A percentile compares a stretch with the other conserved stretches of the same genome.
Evolutionary conservation across 2,113 vertebrate species (phyloP).

Genomic region (Apodemus speciosus): DNA sequence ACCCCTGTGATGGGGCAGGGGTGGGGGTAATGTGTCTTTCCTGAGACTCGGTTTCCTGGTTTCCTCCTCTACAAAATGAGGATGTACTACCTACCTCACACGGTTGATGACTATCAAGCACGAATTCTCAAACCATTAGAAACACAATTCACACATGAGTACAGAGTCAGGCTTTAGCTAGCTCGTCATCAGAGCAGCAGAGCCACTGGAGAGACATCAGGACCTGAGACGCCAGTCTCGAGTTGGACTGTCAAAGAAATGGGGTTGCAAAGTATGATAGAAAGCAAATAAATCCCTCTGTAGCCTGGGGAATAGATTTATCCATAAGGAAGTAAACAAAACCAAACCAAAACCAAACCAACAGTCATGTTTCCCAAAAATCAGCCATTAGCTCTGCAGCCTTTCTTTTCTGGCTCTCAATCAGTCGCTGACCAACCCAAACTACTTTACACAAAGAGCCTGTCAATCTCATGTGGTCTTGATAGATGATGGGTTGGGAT

Average conservation of each 20-base stretch:
- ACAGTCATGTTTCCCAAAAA: constrained; percentile 8
- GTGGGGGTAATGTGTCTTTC: neutral
- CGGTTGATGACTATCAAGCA: constrained; percentile 22
- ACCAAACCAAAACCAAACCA: no score
- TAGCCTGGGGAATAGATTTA: constrained; percentile 15
- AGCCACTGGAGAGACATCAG: neutral
- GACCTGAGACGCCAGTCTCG: neutral
- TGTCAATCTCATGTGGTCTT: neutral
- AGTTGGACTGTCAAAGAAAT: neutral
- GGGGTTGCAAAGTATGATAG: constrained; percentile 1
- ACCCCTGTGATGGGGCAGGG: constrained; percentile 15
- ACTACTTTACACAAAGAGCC: neutral
- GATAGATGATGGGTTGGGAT: neutral
- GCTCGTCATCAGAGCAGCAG: neutral
- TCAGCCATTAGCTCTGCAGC: neutral
- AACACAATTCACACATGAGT: neutral
- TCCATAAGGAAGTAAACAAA: constrained; percentile 22
- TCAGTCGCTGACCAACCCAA: neutral
- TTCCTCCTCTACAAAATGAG: constrained; percentile 54
- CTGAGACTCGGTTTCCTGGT: constrained; percentile 25
- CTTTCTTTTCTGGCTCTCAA: neutral
- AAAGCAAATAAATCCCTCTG: constrained; percentile 44
- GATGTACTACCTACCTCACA: constrained; percentile 61
- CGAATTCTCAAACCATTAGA: neutral
- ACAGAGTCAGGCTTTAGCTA: neutral